These are phyloP conservation scores for Epinotia bilunana DNA, from an alignment of 2,888 invertebrate genomes.

Conservation along the genomic window DNA sequence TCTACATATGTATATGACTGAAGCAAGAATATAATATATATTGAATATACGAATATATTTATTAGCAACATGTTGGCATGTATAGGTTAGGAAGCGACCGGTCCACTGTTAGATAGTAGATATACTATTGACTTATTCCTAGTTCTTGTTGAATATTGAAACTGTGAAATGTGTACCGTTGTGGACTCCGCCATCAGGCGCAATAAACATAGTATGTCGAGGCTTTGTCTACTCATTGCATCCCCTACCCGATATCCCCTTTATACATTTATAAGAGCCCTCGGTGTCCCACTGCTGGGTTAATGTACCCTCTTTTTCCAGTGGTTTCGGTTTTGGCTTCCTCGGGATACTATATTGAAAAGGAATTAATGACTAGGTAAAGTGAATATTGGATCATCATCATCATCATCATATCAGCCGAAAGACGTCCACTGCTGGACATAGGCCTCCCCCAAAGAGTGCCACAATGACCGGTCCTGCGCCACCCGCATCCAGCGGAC, in stretches of 20 bases:
- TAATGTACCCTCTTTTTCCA: not conserved
- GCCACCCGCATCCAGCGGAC: too few species aligned
- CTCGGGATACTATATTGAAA: too few species aligned
- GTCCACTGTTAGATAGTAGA: constrained; percentile 79
- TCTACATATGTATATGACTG: constrained; percentile 22
- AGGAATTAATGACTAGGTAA: too few species aligned
- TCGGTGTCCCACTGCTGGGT: not conserved
- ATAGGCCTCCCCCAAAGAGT: too few species aligned
- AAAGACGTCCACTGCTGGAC: too few species aligned
- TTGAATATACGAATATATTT: not conserved
- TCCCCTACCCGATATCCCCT: not conserved
- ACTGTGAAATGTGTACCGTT: constrained; percentile 80
- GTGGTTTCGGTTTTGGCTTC: not conserved
- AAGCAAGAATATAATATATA: not conserved
- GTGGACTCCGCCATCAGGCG: constrained; percentile 72
- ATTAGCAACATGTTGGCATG: constrained; percentile 32
- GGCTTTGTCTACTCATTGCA: constrained; percentile 51
- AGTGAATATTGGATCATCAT: not conserved
- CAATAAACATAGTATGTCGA: constrained; percentile 81
- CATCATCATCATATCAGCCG: too few species aligned
- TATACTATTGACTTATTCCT: constrained; percentile 80
- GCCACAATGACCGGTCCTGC: too few species aligned
- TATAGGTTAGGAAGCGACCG: constrained; percentile 61
- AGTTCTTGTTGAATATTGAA: constrained; percentile 83
- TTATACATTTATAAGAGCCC: not conserved